A percentile compares a stretch with the other conserved stretches of the same genome.
Evolutionary conservation across 1,140 invertebrate species (phyloP).

Genomic region (Eurosta solidaginis): DNA sequence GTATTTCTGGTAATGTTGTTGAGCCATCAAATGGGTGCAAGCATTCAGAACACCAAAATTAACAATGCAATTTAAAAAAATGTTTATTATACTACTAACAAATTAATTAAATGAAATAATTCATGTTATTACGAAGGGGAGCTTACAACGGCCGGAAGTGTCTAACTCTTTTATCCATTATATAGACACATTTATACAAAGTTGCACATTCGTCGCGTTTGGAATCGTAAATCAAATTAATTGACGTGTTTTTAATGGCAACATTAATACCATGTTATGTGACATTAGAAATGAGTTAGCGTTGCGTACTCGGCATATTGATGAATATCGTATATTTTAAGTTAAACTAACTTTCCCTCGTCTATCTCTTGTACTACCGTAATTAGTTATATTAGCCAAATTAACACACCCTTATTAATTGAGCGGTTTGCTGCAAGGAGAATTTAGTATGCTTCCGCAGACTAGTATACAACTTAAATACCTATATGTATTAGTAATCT

Average conservation of each 20-base stretch:
- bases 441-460: too few species aligned
- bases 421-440: not conserved
- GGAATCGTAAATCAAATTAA: constrained; percentile 9
- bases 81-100: constrained; percentile 4
- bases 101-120: constrained; percentile 2
- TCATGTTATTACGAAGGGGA: too few species aligned
- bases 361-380: too few species aligned
- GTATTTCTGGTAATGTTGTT: too few species aligned
- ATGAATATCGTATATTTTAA: not conserved
- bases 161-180: not conserved
- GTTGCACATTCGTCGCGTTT: too few species aligned
- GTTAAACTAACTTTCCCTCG: not conserved
- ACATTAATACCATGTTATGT: too few species aligned
- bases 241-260: too few species aligned
- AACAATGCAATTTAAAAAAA: not conserved
- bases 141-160: not conserved
- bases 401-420: not conserved
- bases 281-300: too few species aligned
- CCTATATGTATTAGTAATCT: too few species aligned
- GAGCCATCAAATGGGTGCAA: not conserved
- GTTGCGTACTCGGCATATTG: too few species aligned
- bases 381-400: constrained; percentile 11
- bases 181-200: not conserved
- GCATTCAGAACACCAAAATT: not conserved
- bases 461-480: too few species aligned